Conservation (phyloP, 2,888 invertebrate genomes). For the Nomada ruficornis region DNA sequence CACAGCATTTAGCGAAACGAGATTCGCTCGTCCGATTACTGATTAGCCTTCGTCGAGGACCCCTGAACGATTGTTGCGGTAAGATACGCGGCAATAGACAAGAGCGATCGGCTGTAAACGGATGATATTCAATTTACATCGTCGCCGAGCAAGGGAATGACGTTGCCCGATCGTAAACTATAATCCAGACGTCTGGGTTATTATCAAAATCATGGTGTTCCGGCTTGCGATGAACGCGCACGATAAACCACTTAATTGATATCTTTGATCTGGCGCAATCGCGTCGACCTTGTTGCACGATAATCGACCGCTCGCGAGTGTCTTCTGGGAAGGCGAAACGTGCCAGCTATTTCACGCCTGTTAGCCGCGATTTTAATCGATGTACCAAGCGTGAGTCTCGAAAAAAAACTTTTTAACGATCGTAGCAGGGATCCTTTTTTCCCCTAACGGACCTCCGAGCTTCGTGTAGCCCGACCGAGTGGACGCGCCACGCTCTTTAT, state of each 20-base stretch:
- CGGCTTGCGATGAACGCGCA: slow-evolving; percentile 8
- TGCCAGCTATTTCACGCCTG: slow-evolving; percentile 18
- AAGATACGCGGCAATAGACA: too few species aligned
- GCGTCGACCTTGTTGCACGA: slow-evolving; percentile 37
- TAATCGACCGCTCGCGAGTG: slow-evolving; percentile 6
- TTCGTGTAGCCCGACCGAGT: neutral
- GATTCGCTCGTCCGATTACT: neutral
- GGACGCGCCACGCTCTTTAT: too few species aligned
- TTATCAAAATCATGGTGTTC: slow-evolving; percentile 38
- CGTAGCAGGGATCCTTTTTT: slow-evolving; percentile 51
- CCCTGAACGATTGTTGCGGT: too few species aligned
- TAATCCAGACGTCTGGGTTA: slow-evolving; percentile 40
- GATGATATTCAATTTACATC: neutral
- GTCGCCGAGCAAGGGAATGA: neutral
- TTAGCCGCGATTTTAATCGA: slow-evolving; percentile 70
- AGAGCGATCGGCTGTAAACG: too few species aligned
- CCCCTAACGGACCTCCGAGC: neutral
- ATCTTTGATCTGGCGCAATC: slow-evolving; percentile 21
- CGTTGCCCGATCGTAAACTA: slow-evolving; percentile 22
- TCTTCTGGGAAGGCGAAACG: slow-evolving; percentile 15
- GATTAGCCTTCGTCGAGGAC: neutral
- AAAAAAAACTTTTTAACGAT: slow-evolving; percentile 61
- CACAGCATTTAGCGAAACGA: neutral
- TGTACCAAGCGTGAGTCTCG: slow-evolving; percentile 63
- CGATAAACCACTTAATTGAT: slow-evolving; percentile 24